Percentiles rank a stretch among this genome's conserved stretches.
These are phyloP conservation scores for Hypselothyrea guttata DNA, from an alignment of 2,888 invertebrate genomes.

Conservation along the genomic window DNA sequence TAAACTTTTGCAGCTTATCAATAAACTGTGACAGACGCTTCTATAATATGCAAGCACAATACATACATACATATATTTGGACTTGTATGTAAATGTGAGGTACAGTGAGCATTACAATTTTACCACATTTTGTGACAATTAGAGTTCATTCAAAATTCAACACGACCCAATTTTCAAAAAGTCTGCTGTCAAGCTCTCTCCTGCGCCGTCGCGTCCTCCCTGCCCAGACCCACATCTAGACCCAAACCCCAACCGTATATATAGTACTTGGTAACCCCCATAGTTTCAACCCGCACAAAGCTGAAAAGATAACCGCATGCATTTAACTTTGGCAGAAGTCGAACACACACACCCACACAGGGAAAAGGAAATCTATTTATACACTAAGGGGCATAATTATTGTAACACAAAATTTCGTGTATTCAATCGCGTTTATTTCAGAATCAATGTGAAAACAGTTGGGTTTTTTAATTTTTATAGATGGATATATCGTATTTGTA, in stretches of 20 bases:
- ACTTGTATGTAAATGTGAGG: background rate
- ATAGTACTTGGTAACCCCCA: too few species aligned
- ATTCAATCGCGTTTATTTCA: too few species aligned
- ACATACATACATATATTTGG: background rate
- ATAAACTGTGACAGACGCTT: slow-evolving; percentile 12
- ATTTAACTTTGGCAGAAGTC: slow-evolving; percentile 49
- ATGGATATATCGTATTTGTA: too few species aligned
- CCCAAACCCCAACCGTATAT: too few species aligned
- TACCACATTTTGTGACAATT: slow-evolving; percentile 43
- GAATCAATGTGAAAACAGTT: too few species aligned
- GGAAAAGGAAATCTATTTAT: background rate
- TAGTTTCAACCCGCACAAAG: background rate
- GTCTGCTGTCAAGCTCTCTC: slow-evolving; percentile 44
- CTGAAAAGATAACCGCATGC: slow-evolving; percentile 28
- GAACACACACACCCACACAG: slow-evolving; percentile 5
- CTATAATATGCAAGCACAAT: slow-evolving; percentile 1
- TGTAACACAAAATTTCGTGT: too few species aligned
- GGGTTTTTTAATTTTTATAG: too few species aligned
- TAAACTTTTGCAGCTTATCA: slow-evolving; percentile 15
- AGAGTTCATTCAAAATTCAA: slow-evolving; percentile 46
- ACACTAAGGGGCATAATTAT: too few species aligned
- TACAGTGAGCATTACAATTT: slow-evolving; percentile 20
- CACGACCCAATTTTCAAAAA: slow-evolving; percentile 56
- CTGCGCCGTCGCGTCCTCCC: background rate
- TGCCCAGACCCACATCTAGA: background rate